Evolutionary conservation across 1,140 invertebrate species (phyloP), one percentile per base, ranked within the genome.

Genomic region (Zaprionus camerounensis): DNA sequence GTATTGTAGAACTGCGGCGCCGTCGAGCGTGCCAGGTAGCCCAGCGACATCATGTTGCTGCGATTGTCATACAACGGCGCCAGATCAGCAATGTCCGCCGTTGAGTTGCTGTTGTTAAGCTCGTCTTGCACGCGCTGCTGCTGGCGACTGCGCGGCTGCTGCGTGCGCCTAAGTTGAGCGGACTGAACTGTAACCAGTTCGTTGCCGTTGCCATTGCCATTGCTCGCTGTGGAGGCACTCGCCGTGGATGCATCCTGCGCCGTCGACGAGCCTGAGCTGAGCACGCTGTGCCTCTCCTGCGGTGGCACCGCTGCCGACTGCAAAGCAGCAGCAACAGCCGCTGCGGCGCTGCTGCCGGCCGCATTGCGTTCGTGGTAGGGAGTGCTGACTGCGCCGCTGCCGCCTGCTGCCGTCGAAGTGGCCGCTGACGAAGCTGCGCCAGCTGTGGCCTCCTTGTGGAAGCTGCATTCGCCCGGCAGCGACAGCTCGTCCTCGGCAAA

Each of bases 401-500:
- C 0, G 53, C 36, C 38, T 13, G 24, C n/a, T 31, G 57, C 41
- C 2, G 76, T 17, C 7, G 41, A 17, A 5, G 87, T 93, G 4
- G 26, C 51, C 1, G 76, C n/a, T 0, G 56, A 22, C 13, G 11
- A 13, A 3, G 41, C 31, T 3, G 76, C 17, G 28, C 51, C 5
- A 1, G 22, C 38, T 62, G 31, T 24, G 31, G 91, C 85, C 93
- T 93, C 92, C 76, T 92, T 93, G 34, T 90, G 91, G 70, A 93
- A 92, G 38, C 93, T 94, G 92, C 87, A 84, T 72, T 94, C 93
- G 87, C 95, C 94, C 70, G 94, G 92, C 91, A 95, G 93, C 84
- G 92, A 95, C 20, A 96, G 91, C 82, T 96, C 95, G 79, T 96
- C 95, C 90, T 96, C 95, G 69, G 95, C 95, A 75, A 95, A 95